Evolutionary conservation across 2,888 invertebrate species (phyloP), one percentile per base, ranked within the genome.

Genomic region (Ptychoptera albimana): DNA sequence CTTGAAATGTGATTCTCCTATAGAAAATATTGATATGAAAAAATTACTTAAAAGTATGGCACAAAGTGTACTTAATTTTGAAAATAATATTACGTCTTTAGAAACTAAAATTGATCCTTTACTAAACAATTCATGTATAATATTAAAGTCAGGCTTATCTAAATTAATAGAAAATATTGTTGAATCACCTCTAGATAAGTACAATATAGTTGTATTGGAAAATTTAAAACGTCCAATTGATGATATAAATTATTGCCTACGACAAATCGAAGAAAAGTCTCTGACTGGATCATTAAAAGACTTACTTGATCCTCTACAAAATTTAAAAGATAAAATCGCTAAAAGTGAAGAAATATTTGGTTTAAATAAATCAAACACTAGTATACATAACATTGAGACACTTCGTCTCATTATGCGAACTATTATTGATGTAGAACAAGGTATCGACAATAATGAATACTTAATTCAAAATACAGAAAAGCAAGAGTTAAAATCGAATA

Each of bases 81-180:
- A 66, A 49, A 59, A 59, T 3, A 66, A 67, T 47, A 61, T 66
- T 35, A 61, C 63, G 11, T 43, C 42, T n/a, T 23, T 42, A 8
- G 34, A 42, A n/a, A n/a, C 12, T 2, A 42, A 34, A 42, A 42
- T 42, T 8, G 42, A 42, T 23, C 4, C 15, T 12, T 15, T 34
- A n/a, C 23, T 42, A 12, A 35, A 23, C 16, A 12, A 35, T n/a
- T 42, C 42, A 1, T 68, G 66, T 52, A 60, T 51, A 36, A 60
- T 48, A 61, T 68, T 61, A 57, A 74, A 59, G 64, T 71, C 66
- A 57, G 59, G 72, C 50, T 56, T 75, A 13, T 74, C 75, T 0
- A 69, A 69, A 50, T 59, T 73, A 9, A 63, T 76, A 44, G 73
- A 74, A 56, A 71, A 71, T 48, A 71, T 74, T 5, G 65, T 75